Base-by-base conservation (phyloP, 2,888 invertebrate species). In the Antheraea assamensis region DNA sequence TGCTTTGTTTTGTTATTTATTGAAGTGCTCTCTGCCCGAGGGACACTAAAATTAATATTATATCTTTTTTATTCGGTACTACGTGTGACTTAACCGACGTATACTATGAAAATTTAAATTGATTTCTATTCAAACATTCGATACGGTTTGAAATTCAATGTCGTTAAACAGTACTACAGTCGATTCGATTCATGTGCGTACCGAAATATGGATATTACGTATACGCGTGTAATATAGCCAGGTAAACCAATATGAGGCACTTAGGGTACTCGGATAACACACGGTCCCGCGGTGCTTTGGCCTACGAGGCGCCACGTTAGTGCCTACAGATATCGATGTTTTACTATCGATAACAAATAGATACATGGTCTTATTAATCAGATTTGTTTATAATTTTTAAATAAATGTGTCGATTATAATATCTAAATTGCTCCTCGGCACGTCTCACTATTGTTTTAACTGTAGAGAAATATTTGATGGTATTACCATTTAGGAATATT, bases 191-290 rank as follows among this genome's bases (percentile, higher is more conserved):
- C 58, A 74, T 73, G 61, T 72, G 55, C 74, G 55, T 75, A 71
- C 73, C 79, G 79, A 80, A 87, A 87, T 92, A 93, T 92, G 90
- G 91, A 92, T 93, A 89, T 84, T 83, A 83, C 82, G 87, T 90
- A 90, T 89, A 89, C 82, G 85, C 87, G 88, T 88, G 92, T 90
- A 88, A 90, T 90, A 88, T 87, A 87, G 88, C 84, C 88, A 88
- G 88, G 94, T 93, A 93, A 93, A 93, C 91, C 85, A 93, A 93
- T 94, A 94, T 93, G 91, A 93, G 93, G 92, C 93, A 92, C 89
- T 92, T 92, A 93, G 90, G 68, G 85, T 81, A 87, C 86, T 83
- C 87, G 90, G 86, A 93, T 93, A 93, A 92, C 91, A 90, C 91
- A 90, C 86, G 83, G 82, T 88, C 93, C 94, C 88, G 93, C 89